Conservation (phyloP, 2,113 vertebrate genomes). For the Sialia sialis region DNA sequence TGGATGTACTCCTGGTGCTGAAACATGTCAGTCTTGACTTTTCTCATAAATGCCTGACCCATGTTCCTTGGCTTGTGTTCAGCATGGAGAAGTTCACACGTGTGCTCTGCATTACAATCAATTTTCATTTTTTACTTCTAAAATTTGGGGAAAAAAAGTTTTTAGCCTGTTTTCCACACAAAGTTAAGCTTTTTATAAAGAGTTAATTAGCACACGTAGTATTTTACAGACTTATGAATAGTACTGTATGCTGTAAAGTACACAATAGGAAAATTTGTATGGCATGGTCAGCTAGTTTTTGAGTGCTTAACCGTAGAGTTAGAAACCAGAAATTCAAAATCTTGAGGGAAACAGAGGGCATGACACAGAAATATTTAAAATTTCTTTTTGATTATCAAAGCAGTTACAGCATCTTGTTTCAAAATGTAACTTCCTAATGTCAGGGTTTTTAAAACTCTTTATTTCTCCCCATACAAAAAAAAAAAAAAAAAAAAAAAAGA, state of each 20-base stretch:
- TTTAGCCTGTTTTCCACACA: not conserved
- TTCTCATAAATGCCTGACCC: not conserved
- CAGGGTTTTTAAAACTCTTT: not conserved
- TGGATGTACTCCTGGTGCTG: not conserved
- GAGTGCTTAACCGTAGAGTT: not conserved
- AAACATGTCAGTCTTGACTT: rapidly evolving
- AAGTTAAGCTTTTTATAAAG: not conserved
- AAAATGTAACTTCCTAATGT: not conserved
- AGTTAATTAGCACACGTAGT: not conserved
- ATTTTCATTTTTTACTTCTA: not conserved
- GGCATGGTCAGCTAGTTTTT: not conserved
- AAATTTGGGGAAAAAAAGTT: rapidly evolving
- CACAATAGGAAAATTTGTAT: not conserved
- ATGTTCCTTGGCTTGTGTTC: not conserved
- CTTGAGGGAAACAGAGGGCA: not conserved
- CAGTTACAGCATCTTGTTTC: not conserved
- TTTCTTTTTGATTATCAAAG: not conserved
- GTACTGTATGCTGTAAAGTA: not conserved
- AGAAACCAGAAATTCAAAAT: not conserved
- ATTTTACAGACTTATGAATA: not conserved
- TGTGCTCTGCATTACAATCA: not conserved
- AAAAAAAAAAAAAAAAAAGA: too few species aligned
- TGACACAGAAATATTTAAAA: not conserved
- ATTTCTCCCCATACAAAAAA: not conserved
- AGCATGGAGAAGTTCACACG: not conserved